Conservation (phyloP, 2,797 vertebrate species). For the Bufotes viridis region DNA sequence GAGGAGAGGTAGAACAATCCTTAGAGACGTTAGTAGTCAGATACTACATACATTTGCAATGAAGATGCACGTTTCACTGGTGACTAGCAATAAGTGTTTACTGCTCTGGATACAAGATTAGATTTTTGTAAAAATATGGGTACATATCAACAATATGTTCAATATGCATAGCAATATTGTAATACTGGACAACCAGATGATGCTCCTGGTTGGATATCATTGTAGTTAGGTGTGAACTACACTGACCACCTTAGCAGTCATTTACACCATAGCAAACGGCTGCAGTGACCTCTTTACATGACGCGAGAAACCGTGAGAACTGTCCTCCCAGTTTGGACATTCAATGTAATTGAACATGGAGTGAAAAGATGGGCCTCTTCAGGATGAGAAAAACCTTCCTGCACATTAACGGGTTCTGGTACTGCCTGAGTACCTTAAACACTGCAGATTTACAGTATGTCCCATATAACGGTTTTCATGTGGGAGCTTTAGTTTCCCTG, state of each 20-base stretch:
- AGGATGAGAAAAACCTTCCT: too few species aligned
- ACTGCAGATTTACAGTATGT: too few species aligned
- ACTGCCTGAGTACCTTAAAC: too few species aligned
- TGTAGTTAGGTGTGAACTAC: background rate
- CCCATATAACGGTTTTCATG: too few species aligned
- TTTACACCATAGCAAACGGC: too few species aligned
- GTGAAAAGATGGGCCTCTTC: too few species aligned
- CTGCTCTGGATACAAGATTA: background rate
- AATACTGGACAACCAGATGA: background rate
- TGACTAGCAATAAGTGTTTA: background rate
- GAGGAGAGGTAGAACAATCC: constrained; percentile 6
- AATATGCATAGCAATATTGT: background rate
- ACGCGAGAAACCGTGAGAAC: background rate
- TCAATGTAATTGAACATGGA: too few species aligned
- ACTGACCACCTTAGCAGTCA: background rate
- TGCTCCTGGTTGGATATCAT: background rate
- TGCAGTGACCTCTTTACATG: background rate
- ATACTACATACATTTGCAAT: too few species aligned
- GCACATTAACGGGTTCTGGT: too few species aligned
- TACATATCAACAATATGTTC: background rate
- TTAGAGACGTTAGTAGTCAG: background rate
- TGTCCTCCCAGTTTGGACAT: background rate
- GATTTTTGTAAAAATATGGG: background rate
- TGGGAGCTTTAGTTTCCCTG: too few species aligned
- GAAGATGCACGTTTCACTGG: too few species aligned